A percentile compares a stretch with the other conserved stretches of the same genome.
phyloP scores from a whole-genome alignment of 2,113 vertebrate species.

The Ptychochromis oligacanthus region DNA sequence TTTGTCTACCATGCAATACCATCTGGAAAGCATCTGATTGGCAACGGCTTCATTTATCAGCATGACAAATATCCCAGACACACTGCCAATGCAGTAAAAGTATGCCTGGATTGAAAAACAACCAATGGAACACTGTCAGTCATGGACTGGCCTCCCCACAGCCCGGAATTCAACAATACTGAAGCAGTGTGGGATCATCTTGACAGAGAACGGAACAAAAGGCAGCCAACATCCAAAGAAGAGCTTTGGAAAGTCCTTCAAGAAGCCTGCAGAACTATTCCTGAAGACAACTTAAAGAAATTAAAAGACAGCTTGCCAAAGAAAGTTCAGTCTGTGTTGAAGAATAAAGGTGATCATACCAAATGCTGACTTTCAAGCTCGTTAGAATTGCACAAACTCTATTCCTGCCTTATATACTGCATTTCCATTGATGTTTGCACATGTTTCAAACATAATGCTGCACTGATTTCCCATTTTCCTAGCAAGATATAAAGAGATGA shows the following conservation, averaged over 20 bases:
- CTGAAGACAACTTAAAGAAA: no score
- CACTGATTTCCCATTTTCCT: not conserved
- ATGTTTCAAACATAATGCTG: not conserved
- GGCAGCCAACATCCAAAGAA: not conserved
- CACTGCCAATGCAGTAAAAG: not conserved
- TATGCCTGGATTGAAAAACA: not conserved
- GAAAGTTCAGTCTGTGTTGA: no score
- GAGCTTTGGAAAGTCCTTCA: not conserved
- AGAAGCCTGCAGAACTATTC: not conserved
- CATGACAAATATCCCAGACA: not conserved
- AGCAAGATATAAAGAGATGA: not conserved
- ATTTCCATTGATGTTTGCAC: not conserved
- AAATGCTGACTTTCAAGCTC: not conserved
- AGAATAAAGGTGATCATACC: no score
- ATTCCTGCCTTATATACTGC: not conserved
- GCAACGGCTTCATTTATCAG: not conserved
- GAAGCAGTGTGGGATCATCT: not conserved
- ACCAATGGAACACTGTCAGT: not conserved
- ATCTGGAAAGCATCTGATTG: not conserved
- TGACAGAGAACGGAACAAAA: not conserved
- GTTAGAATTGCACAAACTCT: not conserved
- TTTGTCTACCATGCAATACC: not conserved
- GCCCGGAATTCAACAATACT: not conserved
- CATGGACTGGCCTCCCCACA: not conserved
- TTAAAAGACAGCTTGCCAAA: not conserved